Evolutionary conservation across 2,797 vertebrate species (phyloP).

Genomic region (Enteromius afrohamiltoni): DNA sequence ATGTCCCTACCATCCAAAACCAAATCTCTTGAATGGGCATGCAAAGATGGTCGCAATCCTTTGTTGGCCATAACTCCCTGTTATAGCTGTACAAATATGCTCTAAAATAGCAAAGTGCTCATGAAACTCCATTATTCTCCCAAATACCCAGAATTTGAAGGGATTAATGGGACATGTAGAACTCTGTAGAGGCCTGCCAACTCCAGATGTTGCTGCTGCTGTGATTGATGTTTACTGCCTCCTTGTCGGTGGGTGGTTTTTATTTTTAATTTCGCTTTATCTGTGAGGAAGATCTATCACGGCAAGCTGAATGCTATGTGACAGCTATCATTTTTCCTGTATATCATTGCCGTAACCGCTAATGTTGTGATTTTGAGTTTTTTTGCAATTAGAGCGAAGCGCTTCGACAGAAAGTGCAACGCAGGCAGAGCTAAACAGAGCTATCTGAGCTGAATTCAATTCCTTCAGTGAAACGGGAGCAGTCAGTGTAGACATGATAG

Average conservation of each 20-base stretch:
- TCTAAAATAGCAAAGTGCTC: constrained; percentile 63
- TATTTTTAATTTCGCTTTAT: constrained; percentile 55
- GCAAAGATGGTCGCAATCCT: constrained; percentile 54
- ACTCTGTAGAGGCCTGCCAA: constrained; percentile 62
- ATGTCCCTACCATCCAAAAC: constrained; percentile 3
- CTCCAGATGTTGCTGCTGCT: constrained; percentile 69
- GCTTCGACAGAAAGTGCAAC: not conserved
- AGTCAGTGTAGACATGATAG: constrained; percentile 20
- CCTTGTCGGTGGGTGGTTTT: constrained; percentile 54
- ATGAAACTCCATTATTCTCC: constrained; percentile 69
- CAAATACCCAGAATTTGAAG: constrained; percentile 73
- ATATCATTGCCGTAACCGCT: constrained; percentile 2
- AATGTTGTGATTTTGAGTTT: constrained; percentile 11
- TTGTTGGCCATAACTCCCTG: constrained; percentile 45
- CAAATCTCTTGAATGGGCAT: constrained; percentile 59
- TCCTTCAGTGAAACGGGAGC: constrained; percentile 17
- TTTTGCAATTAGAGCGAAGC: constrained; percentile 14
- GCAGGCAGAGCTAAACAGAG: constrained; percentile 14
- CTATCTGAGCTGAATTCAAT: constrained; percentile 17
- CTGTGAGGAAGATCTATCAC: constrained; percentile 55
- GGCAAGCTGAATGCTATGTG: constrained; percentile 29
- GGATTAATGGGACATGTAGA: constrained; percentile 70
- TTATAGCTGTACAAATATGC: constrained; percentile 55
- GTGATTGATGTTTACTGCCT: constrained; percentile 67
- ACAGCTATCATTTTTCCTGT: constrained; percentile 3